Base-by-base conservation (phyloP, 2,113 vertebrate genomes). In the Cnemophilus loriae region DNA sequence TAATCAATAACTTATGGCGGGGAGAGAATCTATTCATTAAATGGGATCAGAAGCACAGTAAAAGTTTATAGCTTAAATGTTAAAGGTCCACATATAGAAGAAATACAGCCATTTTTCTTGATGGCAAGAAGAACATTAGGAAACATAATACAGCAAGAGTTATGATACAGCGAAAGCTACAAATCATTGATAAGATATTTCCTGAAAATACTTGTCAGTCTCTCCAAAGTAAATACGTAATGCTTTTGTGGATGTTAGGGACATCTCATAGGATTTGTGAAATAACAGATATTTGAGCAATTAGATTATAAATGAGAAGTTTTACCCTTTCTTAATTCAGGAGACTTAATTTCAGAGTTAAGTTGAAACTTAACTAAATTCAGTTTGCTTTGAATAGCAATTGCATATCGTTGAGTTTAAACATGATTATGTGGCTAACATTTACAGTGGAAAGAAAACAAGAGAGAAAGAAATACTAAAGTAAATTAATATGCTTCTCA, bases 91-190 rank as follows among this genome's bases (percentile, higher is more conserved):
- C 75, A 67, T 84, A 90, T 3, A 87, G 81, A 89, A 74, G 73
- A 96, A 97, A 95, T 64, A 13, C 9, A 88, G 59, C 22, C 23
- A 37, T 95, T 96, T 95, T 93, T 96, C 76, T 78, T 93, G 68
- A 92, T 68, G 74, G 39, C 35, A 84, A 81, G 78, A 80, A 95
- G 89, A 92, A 76, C 39, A 87, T 94, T 84, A 92, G 49, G 47
- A 88, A 94, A 74, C 64, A 53, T 28, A 84, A 61, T 37, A 81
- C 6, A 78, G 49, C 68, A 95, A 89, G 55, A 97, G 27, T 56
- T 83, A 89, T 17, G 3, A 64, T 30, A 83, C 33, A 82, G 26
- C 41, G 56, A 82, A 85, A 59, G 59, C 87, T 89, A 41, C 13
- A 50, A 74, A 93, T 86, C 27, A 76, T n/a, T 83, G n/a, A 46